A percentile compares a stretch with the other conserved stretches of the same genome.
Conservation (phyloP, 2,888 invertebrate genomes). For the Zhuqinia jingwanae region DNA sequence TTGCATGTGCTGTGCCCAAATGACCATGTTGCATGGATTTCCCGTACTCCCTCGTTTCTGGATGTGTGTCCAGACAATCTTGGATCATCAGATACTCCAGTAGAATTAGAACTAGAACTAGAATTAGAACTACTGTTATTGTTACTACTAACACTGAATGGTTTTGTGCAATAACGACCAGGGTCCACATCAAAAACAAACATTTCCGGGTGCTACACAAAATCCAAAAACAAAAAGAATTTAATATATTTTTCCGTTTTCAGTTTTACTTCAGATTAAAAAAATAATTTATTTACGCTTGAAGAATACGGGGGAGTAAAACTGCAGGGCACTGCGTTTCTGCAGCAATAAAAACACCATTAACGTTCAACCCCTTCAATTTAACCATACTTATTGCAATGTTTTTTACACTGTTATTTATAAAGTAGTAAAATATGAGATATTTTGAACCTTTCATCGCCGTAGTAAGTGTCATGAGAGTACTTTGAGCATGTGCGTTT, state of each 20-base stretch:
- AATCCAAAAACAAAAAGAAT: neutral
- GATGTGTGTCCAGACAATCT: slow-evolving; percentile 23
- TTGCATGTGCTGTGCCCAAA: slow-evolving; percentile 69
- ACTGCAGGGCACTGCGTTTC: slow-evolving; percentile 68
- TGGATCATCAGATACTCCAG: too few relatives aligned
- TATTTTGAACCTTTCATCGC: slow-evolving; percentile 49
- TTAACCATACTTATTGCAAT: too few relatives aligned
- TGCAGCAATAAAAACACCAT: too few relatives aligned
- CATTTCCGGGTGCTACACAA: slow-evolving; percentile 70
- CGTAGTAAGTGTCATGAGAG: slow-evolving; percentile 52
- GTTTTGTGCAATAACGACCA: slow-evolving; percentile 47
- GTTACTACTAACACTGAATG: neutral
- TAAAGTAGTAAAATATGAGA: too few relatives aligned
- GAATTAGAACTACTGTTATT: too few relatives aligned
- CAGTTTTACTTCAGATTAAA: neutral
- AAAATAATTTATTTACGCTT: slow-evolving; percentile 19
- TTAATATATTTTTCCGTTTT: too few relatives aligned
- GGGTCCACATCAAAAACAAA: slow-evolving; percentile 71
- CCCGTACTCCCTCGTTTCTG: slow-evolving; percentile 56
- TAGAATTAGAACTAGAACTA: too few relatives aligned
- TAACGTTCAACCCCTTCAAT: too few relatives aligned
- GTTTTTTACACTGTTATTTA: too few relatives aligned
- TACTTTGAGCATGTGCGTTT: slow-evolving; percentile 61
- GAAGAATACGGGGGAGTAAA: slow-evolving; percentile 70
- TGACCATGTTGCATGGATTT: slow-evolving; percentile 73